Conservation (phyloP, 30 jellyfish, hydroid and myxozoan species). For the Hydractinia symbiolongicarpus region DNA sequence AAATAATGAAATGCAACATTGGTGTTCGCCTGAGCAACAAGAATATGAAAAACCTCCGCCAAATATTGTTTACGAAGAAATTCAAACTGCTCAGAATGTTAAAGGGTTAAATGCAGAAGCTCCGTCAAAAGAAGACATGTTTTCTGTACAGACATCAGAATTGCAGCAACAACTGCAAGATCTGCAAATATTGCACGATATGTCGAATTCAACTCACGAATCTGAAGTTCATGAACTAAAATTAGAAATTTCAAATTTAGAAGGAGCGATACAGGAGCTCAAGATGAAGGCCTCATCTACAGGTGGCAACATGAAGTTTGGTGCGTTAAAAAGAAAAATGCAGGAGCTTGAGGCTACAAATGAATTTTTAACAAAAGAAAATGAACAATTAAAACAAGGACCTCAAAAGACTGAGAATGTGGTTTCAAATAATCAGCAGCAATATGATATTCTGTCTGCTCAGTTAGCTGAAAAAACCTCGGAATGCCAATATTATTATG, state of each 20-base stretch:
- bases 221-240: neutral
- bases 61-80: too few species aligned
- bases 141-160: too few species aligned
- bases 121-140: too few species aligned
- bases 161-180: too few species aligned
- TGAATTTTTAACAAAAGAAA: slow-evolving; percentile 5
- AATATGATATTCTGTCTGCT: neutral
- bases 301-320: slow-evolving; percentile 27
- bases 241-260: neutral
- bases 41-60: too few species aligned
- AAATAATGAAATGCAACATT: too few species aligned
- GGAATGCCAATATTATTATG: slow-evolving; percentile 13
- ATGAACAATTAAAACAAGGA: neutral
- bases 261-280: neutral
- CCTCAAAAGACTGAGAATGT: neutral
- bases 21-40: too few species aligned
- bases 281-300: neutral
- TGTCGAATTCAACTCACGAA: neutral
- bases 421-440: neutral
- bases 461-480: neutral
- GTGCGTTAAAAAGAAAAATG: slow-evolving; percentile 30
- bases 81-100: too few species aligned
- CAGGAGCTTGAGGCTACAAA: slow-evolving; percentile 7
- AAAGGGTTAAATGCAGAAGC: too few species aligned
- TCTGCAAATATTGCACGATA: too few species aligned